Evolutionary conservation across 23 tunicate genomes (phyloP), one percentile per base, ranked within the genome.

Genomic region (Trididemnum miniatum): DNA sequence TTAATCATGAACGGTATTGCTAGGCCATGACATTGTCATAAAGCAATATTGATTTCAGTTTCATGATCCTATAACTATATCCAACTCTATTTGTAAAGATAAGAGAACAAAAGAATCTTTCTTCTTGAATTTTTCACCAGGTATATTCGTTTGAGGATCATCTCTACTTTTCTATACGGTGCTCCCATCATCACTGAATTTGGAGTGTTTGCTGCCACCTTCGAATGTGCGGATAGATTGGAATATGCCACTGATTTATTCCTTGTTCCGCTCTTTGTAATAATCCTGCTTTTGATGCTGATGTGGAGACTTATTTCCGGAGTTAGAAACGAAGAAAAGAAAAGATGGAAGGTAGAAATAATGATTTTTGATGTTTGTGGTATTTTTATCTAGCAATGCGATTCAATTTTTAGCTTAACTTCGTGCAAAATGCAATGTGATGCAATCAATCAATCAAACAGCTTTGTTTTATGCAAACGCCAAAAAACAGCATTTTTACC

Each of bases 341-440:
- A 91, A 60, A 38, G 97, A 29, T 91, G 97, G 97, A 91, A 82
- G 90, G 97, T 91, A 37, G 49, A n/a, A 0, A n/a, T n/a, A n/a
- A n/a, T n/a, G n/a, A n/a, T n/a, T n/a, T n/a, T n/a, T n/a, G n/a
- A n/a, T n/a, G n/a, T n/a, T n/a, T n/a, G n/a, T n/a, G n/a, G n/a
- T n/a, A n/a, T n/a, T n/a, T n/a, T n/a, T n/a, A n/a, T n/a, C n/a
- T n/a, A n/a, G n/a, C n/a, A n/a, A n/a, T n/a, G n/a, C n/a, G n/a
- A n/a, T n/a, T n/a, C n/a, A n/a, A n/a, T n/a, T n/a, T n/a, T n/a
- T n/a, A n/a, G n/a, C n/a, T n/a, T n/a, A n/a, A n/a, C n/a, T n/a
- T n/a, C n/a, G n/a, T n/a, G n/a, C n/a, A n/a, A n/a, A n/a, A n/a
- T n/a, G n/a, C n/a, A n/a, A n/a, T n/a, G n/a, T n/a, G n/a, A n/a